Percentiles rank a stretch among this genome's conserved stretches.
These are phyloP conservation scores for Cassiopea andromeda DNA, from an alignment of 30 jellyfish, hydroid and myxozoan genomes.

Conservation along the genomic window DNA sequence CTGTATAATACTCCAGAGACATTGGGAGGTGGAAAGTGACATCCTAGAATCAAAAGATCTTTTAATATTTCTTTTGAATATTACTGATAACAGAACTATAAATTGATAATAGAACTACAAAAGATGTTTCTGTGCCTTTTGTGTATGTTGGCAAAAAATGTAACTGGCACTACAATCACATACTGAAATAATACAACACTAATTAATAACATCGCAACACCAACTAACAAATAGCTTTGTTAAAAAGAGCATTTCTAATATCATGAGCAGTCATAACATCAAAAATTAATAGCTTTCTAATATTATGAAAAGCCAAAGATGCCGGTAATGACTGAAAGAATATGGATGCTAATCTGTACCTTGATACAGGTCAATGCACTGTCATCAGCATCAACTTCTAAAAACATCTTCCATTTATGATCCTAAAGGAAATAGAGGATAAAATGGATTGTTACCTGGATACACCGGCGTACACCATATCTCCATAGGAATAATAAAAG, in stretches of 20 bases:
- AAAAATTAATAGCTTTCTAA: too few relatives aligned
- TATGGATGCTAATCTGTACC: constrained; percentile 18
- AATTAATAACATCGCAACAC: too few relatives aligned
- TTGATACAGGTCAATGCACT: constrained; percentile 80
- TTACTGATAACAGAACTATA: background rate
- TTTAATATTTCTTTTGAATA: background rate
- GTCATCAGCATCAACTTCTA: constrained; percentile 95
- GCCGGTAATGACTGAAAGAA: background rate
- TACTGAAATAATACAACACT: too few relatives aligned
- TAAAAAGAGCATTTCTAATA: too few relatives aligned
- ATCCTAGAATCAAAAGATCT: constrained; percentile 34
- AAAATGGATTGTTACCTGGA: background rate
- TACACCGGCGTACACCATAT: background rate
- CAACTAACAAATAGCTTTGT: too few relatives aligned
- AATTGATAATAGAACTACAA: background rate
- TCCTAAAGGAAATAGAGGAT: constrained; percentile 57
- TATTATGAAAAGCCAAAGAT: background rate
- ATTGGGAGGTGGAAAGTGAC: constrained; percentile 67
- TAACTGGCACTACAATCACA: too few relatives aligned
- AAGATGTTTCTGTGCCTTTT: too few relatives aligned
- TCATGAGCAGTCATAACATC: too few relatives aligned
- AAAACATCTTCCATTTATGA: constrained; percentile 92
- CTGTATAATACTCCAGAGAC: constrained; percentile 59
- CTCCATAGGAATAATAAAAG: background rate
- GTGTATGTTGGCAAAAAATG: too few relatives aligned